Evolutionary conservation across 2,888 invertebrate genomes (phyloP).

Genomic region (Blastobasis lacticolella): DNA sequence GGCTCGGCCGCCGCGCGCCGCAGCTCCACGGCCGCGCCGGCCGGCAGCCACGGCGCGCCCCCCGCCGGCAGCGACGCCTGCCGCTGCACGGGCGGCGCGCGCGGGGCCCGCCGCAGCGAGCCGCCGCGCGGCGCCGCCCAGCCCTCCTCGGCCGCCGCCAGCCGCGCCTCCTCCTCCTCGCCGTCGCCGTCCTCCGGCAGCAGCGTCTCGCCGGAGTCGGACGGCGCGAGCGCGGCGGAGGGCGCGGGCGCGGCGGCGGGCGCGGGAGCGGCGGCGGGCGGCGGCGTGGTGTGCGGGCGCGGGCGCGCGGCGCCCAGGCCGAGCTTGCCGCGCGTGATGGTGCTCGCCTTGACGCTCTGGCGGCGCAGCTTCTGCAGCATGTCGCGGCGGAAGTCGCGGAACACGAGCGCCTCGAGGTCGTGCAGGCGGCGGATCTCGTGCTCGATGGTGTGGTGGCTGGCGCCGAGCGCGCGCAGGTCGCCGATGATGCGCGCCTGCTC

Average conservation of each 20-base stretch:
- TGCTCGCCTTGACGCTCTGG: constrained; percentile 86
- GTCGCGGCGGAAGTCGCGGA: constrained; percentile 92
- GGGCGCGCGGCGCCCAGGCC: constrained; percentile 83
- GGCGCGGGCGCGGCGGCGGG: background rate
- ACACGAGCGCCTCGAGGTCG: constrained; percentile 94
- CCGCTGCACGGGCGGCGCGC: constrained; percentile 52
- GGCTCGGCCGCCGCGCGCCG: constrained; percentile 12
- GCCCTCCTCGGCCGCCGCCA: constrained; percentile 18
- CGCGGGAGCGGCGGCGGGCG: constrained; percentile 52
- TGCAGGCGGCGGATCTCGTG: constrained; percentile 93
- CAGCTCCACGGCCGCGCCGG: constrained; percentile 69
- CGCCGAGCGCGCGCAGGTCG: constrained; percentile 90
- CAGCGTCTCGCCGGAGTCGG: constrained; percentile 18
- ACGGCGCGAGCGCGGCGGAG: background rate
- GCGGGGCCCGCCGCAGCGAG: constrained; percentile 39
- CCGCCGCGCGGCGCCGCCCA: constrained; percentile 14
- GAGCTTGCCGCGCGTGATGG: constrained; percentile 84
- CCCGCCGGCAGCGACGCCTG: constrained; percentile 88
- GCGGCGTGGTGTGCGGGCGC: constrained; percentile 83
- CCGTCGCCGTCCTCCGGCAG: constrained; percentile 72
- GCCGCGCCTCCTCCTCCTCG: constrained; percentile 17
- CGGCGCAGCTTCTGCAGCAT: constrained; percentile 92
- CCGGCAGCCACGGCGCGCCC: constrained; percentile 51
- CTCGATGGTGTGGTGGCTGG: constrained; percentile 92
- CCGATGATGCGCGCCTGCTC: constrained; percentile 97